Evolutionary conservation across 2,113 vertebrate genomes (phyloP).

Genomic region (Siniperca knerii): DNA sequence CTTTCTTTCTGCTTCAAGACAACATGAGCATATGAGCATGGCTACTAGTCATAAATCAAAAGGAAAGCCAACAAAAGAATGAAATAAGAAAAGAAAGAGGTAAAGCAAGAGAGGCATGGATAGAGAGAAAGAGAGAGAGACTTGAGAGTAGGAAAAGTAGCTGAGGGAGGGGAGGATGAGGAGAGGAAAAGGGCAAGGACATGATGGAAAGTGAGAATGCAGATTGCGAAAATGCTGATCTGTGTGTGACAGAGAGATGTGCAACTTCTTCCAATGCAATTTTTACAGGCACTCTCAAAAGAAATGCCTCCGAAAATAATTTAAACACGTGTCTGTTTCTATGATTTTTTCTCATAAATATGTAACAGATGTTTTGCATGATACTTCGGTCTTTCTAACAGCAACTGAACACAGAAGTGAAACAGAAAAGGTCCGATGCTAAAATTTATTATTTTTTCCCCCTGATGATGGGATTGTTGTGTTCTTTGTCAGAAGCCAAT

Average conservation of each 20-base stretch:
- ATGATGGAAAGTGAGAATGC: conserved; percentile 8
- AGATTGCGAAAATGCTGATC: conserved; percentile 8
- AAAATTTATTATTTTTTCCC: background rate
- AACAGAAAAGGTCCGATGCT: background rate
- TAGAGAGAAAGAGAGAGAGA: background rate
- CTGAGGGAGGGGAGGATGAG: background rate
- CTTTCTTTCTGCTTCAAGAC: conserved; percentile 48
- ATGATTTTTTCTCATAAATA: background rate
- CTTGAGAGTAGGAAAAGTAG: background rate
- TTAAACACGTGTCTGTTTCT: background rate
- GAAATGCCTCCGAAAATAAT: background rate
- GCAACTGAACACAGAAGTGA: background rate
- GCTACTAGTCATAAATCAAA: conserved; percentile 62
- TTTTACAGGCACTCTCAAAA: background rate
- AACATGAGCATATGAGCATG: conserved; percentile 51
- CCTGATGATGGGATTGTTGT: background rate
- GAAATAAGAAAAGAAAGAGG: background rate
- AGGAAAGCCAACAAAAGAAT: background rate
- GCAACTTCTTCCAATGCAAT: background rate
- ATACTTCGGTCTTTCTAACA: background rate
- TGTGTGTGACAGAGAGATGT: background rate
- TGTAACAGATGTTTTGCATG: conserved; percentile 12
- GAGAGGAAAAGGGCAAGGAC: background rate
- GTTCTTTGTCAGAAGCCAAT: background rate
- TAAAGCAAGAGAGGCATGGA: background rate